phyloP scores from a whole-genome alignment of 37 sponge, comb jelly and placozoan species.

The Tethya wilhelma region DNA sequence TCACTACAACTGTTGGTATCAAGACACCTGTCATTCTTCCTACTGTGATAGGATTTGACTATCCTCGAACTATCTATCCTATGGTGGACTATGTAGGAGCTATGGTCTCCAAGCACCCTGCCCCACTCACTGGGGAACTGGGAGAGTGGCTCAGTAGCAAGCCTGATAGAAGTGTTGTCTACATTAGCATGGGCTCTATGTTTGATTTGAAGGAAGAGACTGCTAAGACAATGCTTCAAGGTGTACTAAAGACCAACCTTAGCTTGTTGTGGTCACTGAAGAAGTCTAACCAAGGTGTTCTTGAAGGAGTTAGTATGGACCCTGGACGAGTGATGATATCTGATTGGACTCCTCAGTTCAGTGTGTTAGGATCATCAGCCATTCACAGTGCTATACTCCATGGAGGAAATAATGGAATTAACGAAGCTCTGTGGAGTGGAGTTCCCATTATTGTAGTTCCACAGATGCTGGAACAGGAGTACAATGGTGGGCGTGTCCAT shows the following conservation, averaged over 20 bases:
- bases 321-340: conserved; percentile 34
- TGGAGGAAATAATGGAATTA: conserved; percentile 61
- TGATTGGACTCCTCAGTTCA: conserved; percentile 61
- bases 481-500: conserved; percentile 23
- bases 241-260: conserved; percentile 18
- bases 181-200: conserved; percentile 72
- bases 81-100: conserved; percentile 52
- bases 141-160: conserved; percentile 42
- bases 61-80: conserved; percentile 30
- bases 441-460: conserved; percentile 61
- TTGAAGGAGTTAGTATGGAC: conserved; percentile 30
- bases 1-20: conserved; percentile 2
- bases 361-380: conserved; percentile 35
- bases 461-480: conserved; percentile 24
- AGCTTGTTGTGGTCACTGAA: conserved; percentile 58
- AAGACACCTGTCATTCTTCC: conserved; percentile 21
- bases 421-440: conserved; percentile 64
- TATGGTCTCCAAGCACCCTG: conserved; percentile 11
- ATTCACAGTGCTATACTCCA: conserved; percentile 61
- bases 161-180: conserved; percentile 39
- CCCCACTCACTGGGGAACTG: conserved; percentile 27
- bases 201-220: neutral
- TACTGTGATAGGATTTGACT: conserved; percentile 58
- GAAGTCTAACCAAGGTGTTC: conserved; percentile 29
- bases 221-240: conserved; percentile 30